phyloP scores from a whole-genome alignment of 1,140 invertebrate genomes.

The Trichonephila clavata region DNA sequence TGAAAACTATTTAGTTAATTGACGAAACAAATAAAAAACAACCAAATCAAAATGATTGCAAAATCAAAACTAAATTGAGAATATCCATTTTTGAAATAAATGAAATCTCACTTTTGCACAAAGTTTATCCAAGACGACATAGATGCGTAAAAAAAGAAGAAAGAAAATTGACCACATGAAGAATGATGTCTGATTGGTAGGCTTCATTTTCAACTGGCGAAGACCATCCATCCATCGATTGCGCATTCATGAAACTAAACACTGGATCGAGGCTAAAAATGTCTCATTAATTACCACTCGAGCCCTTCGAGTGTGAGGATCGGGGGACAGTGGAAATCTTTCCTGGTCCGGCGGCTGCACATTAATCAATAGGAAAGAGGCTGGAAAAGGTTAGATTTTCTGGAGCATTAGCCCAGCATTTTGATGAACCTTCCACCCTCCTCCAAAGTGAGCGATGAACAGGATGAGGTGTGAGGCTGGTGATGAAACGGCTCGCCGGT shows the following conservation, averaged over 20 bases:
- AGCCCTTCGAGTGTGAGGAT: not conserved
- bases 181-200: not conserved
- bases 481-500: conserved; percentile 60
- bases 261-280: conserved; percentile 24
- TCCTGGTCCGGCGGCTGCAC: not conserved
- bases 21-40: no score
- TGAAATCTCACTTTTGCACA: no score
- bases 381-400: conserved; percentile 35
- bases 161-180: no score
- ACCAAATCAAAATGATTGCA: no score
- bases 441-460: conserved; percentile 28
- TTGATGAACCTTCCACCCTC: not conserved
- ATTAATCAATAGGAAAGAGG: conserved; percentile 35
- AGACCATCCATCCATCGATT: conserved; percentile 18
- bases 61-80: no score
- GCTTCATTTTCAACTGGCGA: not conserved
- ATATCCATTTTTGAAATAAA: no score
- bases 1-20: no score
- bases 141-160: no score
- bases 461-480: conserved; percentile 60
- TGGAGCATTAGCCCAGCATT: not conserved
- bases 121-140: no score
- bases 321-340: not conserved
- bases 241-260: conserved; percentile 30
- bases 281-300: conserved; percentile 25